Conservation (phyloP, 2,888 invertebrate species). For the Drosophila koepferae region DNA sequence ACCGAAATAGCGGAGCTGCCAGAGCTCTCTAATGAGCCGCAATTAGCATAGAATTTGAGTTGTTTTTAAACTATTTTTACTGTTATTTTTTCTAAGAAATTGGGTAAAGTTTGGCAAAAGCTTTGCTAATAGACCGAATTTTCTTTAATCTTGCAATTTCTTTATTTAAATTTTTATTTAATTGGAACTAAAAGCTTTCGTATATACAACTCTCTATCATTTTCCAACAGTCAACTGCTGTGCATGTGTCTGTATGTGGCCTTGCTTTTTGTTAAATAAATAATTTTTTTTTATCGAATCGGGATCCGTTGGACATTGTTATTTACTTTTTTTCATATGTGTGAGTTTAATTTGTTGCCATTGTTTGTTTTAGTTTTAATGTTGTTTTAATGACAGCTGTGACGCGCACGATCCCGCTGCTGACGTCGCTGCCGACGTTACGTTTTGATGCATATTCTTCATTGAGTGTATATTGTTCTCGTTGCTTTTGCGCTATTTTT, state of each 20-base stretch:
- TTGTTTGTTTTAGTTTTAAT: conserved; percentile 62
- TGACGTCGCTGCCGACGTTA: conserved; percentile 4
- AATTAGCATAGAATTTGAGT: neutral
- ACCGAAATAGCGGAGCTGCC: neutral
- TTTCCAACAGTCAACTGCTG: neutral
- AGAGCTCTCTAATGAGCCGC: neutral
- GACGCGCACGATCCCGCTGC: conserved; percentile 28
- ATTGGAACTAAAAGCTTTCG: neutral
- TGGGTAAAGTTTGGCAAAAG: neutral
- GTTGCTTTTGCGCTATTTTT: neutral
- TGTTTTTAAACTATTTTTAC: neutral
- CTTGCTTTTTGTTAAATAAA: conserved; percentile 1
- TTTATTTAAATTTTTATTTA: neutral
- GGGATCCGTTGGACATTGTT: conserved; percentile 23
- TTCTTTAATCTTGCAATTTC: neutral
- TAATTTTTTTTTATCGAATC: conserved; percentile 25
- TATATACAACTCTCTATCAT: neutral
- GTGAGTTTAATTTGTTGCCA: conserved; percentile 43
- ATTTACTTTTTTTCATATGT: conserved; percentile 16
- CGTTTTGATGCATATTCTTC: conserved; percentile 14
- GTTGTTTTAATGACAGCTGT: conserved; percentile 71
- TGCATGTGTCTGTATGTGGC: neutral
- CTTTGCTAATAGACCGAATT: neutral
- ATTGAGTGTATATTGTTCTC: neutral
- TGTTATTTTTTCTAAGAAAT: neutral